These are phyloP conservation scores for Drosophila santomea DNA, from an alignment of 1,140 invertebrate genomes.

Conservation along the genomic window DNA sequence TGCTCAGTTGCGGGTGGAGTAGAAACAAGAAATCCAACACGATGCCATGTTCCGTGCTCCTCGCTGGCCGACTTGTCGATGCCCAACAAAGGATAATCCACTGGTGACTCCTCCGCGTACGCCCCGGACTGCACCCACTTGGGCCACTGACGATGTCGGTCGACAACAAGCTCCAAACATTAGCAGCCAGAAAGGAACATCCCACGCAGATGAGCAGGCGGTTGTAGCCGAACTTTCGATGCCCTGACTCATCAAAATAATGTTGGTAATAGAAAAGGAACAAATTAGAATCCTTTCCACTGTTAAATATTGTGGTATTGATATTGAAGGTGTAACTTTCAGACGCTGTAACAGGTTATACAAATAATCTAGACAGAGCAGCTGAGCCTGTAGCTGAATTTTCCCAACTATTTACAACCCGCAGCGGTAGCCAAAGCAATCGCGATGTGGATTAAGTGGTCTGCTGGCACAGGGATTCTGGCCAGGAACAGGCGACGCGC, in stretches of 20 bases:
- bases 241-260: background rate
- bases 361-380: no score
- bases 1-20: constrained; percentile 29
- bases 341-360: no score
- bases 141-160: constrained; percentile 31
- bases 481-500: constrained; percentile 30
- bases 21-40: constrained; percentile 30
- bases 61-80: constrained; percentile 63
- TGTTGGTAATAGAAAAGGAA: background rate
- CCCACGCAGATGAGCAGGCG: constrained; percentile 15
- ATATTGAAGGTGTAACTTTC: no score
- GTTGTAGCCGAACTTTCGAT: background rate
- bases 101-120: constrained; percentile 9
- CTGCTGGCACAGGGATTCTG: constrained; percentile 25
- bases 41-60: constrained; percentile 51
- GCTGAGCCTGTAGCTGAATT: background rate
- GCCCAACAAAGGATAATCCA: constrained; percentile 81
- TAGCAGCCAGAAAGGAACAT: constrained; percentile 1
- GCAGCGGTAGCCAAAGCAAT: constrained; percentile 17
- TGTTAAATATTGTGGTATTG: background rate
- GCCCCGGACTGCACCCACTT: constrained; percentile 63
- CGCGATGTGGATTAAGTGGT: constrained; percentile 42
- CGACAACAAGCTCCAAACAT: constrained; percentile 18
- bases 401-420: constrained; percentile 18
- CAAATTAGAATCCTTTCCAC: background rate